Conservation (phyloP, 1,140 invertebrate genomes). For the Streblospio benedicti region DNA sequence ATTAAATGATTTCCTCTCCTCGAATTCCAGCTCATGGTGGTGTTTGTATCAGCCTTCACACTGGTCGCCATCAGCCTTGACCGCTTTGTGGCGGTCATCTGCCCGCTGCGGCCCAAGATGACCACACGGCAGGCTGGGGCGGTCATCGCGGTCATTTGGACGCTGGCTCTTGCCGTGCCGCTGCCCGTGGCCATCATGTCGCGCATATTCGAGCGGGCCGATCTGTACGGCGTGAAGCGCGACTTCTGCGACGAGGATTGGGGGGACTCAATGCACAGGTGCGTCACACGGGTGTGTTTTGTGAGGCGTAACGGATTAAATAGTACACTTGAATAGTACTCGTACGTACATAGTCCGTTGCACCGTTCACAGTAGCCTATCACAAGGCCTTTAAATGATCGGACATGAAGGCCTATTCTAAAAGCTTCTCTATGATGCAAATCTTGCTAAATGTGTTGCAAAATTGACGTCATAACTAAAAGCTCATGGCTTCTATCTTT, state of each 20-base stretch:
- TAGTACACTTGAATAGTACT: too few relatives aligned
- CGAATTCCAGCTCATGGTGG: constrained; percentile 5
- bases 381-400: too few relatives aligned
- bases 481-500: too few relatives aligned
- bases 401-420: too few relatives aligned
- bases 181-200: constrained; percentile 68
- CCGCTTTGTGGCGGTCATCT: constrained; percentile 78
- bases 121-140: constrained; percentile 61
- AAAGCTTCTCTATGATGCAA: too few relatives aligned
- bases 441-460: too few relatives aligned
- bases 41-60: constrained; percentile 62
- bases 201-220: constrained; percentile 8
- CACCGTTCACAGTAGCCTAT: too few relatives aligned
- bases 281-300: too few relatives aligned
- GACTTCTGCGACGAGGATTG: constrained; percentile 49
- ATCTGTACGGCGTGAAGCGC: constrained; percentile 26
- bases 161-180: constrained; percentile 67
- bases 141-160: constrained; percentile 68
- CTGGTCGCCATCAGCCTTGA: constrained; percentile 77
- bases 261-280: not conserved
- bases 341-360: too few relatives aligned
- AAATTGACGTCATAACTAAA: too few relatives aligned
- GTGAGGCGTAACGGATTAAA: too few relatives aligned
- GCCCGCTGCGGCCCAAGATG: constrained; percentile 70
- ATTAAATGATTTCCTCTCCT: too few relatives aligned